Base-by-base conservation (phyloP, 2,113 vertebrate species). In the Pungitius pungitius region DNA sequence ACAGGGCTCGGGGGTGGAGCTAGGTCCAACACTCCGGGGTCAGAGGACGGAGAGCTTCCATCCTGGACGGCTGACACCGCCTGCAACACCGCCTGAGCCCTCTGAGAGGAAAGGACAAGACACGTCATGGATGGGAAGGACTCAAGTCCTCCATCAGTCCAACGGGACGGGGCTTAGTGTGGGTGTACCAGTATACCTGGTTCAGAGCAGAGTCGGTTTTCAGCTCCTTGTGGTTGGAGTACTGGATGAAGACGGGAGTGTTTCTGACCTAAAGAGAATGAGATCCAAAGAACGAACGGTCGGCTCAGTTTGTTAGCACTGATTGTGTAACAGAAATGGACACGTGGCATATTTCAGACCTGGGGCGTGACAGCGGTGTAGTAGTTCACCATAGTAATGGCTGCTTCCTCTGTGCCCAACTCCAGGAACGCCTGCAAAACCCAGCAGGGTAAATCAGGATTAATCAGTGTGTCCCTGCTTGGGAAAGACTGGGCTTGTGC, bases 151-250 rank as follows among this genome's bases (percentile, higher is more conserved):
- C 42, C 40, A 30, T 22, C 20, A 71, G 35, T 37, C 14, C 15
- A 22, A 45, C n/a, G n/a, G 12, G 24, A 37, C 5, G 18, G 33
- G 2, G 35, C 18, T 63, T 54, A 20, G 10, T 62, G 65, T 14
- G 45, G 22, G 33, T 61, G 1, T 10, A 0, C 18, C n/a, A 15
- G 3, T 52, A 4, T 81, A 94, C 93, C 91, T 94, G 93, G 73
- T 99, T 99, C 69, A 99, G 94, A 26, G 97, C 95, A 43, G 96
- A 98, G 90, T 99, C 98, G 63, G 98, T 99, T 91, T 99, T 99
- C n/a, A 99, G 92, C 78, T 98, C 97, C 91, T 99, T 98, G 77
- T 99, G 97, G 91, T 98, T 99, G 22, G 98, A 99, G 89, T 98
- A 99, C 80, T 99, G 98, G 88, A 99, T 98, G 88, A 97, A 99